A percentile compares a stretch with the other conserved stretches of the same genome.
These are phyloP conservation scores for Shinisaurus crocodilurus DNA, from an alignment of 2,113 vertebrate genomes.

Conservation along the genomic window DNA sequence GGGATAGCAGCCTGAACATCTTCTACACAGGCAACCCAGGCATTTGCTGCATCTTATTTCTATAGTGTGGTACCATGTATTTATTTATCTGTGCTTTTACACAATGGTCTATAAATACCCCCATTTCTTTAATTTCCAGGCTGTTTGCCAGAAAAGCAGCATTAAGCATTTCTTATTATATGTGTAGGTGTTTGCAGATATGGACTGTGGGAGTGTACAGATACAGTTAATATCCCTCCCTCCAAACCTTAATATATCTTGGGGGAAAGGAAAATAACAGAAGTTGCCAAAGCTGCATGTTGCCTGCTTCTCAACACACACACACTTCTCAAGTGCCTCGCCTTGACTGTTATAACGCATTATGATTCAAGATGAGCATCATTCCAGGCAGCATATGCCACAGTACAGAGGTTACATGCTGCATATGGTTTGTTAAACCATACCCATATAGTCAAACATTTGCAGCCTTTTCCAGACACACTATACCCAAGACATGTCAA, in stretches of 20 bases:
- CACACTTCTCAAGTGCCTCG: background rate
- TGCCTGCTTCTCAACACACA: slow-evolving; percentile 9
- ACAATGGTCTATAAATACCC: slow-evolving; percentile 31
- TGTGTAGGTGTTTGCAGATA: slow-evolving; percentile 21
- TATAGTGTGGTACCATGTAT: background rate
- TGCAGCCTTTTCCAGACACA: background rate
- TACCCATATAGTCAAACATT: background rate
- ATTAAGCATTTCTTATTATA: background rate
- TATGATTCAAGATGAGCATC: slow-evolving; percentile 6
- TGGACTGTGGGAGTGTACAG: background rate
- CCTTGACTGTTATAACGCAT: background rate
- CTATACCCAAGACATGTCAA: background rate
- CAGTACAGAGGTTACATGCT: background rate
- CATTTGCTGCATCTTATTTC: background rate
- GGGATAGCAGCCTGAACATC: background rate
- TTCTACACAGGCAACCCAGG: background rate
- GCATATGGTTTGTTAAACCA: background rate
- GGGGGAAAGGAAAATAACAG: slow-evolving; percentile 15
- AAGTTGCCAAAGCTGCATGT: background rate
- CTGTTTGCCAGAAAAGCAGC: slow-evolving; percentile 37
- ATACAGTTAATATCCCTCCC: slow-evolving; percentile 18
- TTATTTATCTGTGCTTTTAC: background rate
- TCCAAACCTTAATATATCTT: slow-evolving; percentile 11
- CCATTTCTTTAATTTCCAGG: slow-evolving; percentile 37
- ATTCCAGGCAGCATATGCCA: slow-evolving; percentile 4